phyloP scores from a whole-genome alignment of 2,888 invertebrate species.

The Alloplasta piceator region DNA sequence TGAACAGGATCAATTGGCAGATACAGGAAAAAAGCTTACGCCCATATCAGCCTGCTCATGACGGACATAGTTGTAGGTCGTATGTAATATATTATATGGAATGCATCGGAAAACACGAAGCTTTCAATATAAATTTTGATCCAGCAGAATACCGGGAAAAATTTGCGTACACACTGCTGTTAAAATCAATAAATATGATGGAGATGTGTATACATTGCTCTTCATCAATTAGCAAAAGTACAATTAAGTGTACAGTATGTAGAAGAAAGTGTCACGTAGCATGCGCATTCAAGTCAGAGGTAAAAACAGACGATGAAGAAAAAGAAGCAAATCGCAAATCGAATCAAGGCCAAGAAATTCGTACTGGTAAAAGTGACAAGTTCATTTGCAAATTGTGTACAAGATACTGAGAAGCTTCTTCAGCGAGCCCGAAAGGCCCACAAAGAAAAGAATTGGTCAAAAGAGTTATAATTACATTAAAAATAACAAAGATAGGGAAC shows the following conservation, averaged over 20 bases:
- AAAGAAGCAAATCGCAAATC: neutral
- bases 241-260: slow-evolving; percentile 35
- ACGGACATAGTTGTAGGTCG: slow-evolving; percentile 48
- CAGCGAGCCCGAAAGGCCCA: neutral
- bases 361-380: neutral
- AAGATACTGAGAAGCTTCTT: neutral
- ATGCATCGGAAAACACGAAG: slow-evolving; percentile 30
- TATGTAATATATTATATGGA: slow-evolving; percentile 50
- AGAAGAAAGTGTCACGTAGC: slow-evolving; percentile 35
- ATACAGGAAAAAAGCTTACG: neutral
- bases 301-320: slow-evolving; percentile 36
- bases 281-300: slow-evolving; percentile 17
- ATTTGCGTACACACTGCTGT: slow-evolving; percentile 22
- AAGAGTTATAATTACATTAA: neutral
- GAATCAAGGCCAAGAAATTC: neutral
- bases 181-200: slow-evolving; percentile 28
- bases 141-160: slow-evolving; percentile 22
- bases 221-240: neutral
- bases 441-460: neutral
- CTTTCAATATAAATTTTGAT: slow-evolving; percentile 32
- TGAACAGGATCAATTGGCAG: slow-evolving; percentile 22
- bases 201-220: slow-evolving; percentile 46
- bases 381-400: neutral
- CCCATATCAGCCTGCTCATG: slow-evolving; percentile 36
- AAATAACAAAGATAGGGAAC: neutral